These are phyloP conservation scores for Potamarius usumacintae DNA, from an alignment of 2,113 vertebrate species.

Conservation along the genomic window DNA sequence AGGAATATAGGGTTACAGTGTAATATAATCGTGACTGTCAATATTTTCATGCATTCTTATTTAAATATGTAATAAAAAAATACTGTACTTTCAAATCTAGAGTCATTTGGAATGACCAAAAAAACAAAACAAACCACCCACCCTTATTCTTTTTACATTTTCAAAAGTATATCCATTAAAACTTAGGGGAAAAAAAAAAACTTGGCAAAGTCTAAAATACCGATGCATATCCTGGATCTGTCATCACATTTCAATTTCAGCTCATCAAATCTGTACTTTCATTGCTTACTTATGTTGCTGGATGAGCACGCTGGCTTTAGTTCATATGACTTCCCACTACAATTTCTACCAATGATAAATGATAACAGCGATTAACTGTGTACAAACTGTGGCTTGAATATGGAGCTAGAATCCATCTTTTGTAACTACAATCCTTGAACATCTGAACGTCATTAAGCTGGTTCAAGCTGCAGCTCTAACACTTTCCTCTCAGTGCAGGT, in stretches of 20 bases:
- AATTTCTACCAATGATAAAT: neutral
- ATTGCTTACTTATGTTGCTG: neutral
- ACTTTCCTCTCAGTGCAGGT: neutral
- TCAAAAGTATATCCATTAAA: neutral
- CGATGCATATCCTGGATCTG: neutral
- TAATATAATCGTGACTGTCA: neutral
- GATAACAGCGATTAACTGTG: neutral
- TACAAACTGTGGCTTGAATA: neutral
- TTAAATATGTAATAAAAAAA: neutral
- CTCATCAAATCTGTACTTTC: neutral
- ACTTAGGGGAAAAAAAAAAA: neutral
- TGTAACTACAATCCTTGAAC: neutral
- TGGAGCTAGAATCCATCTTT: neutral
- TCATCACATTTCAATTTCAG: neutral
- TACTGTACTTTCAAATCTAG: neutral
- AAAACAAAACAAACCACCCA: too few relatives aligned
- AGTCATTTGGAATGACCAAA: neutral
- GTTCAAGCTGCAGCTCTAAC: neutral
- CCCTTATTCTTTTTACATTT: neutral
- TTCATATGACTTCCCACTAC: neutral
- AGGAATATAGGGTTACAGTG: neutral
- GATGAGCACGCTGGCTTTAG: neutral
- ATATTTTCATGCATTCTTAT: neutral
- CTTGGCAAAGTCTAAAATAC: neutral
- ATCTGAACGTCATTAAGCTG: neutral